Evolutionary conservation across 2,888 invertebrate genomes (phyloP), one percentile per base, ranked within the genome.

Genomic region (Synergus itoensis): DNA sequence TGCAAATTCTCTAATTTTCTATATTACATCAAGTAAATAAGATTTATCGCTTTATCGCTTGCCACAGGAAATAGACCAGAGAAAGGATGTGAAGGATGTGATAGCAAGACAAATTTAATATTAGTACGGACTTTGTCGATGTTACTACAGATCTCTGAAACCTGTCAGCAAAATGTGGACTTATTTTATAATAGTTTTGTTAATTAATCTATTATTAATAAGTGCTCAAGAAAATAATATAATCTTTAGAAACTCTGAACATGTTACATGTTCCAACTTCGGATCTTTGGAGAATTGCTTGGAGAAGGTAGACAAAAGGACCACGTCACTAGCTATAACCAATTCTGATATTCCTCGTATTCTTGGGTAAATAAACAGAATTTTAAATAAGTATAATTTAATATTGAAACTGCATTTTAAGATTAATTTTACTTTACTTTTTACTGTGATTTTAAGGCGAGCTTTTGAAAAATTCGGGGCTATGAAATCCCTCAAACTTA

Each of bases 401-500:
- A 7, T 45, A 12, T 4, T 11, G 45, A 60, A 53, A 9, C n/a
- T 53, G n/a, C n/a, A 53, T 53, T 53, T 53, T 3, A 43, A 11
- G 36, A 41, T 11, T 63, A 16, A 63, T 14, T 63, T 36, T 43
- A 43, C 43, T 43, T 43, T 43, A 43, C 43, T 43, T 9, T 43
- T 43, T 43, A 43, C 43, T 63, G 28, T 41, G 11, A 45, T 73
- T 53, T 84, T 5, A 84, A 91, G 90, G 21, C 83, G 87, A 16
- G 81, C 75, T 21, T 91, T 90, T 3, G 76, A 79, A 53, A 85
- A 83, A 84, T 89, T 90, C 16, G 80, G 81, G 0, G 73, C 84
- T 1, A 80, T 91, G 7, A 43, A 80, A 65, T 82, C 69, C 2
- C 41, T 90, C 45, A 86, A 89, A 65, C 69, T 91, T 4, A 89